phyloP scores from a whole-genome alignment of 92 coral and sea anemone species.

The Phymanthus crucifer region DNA sequence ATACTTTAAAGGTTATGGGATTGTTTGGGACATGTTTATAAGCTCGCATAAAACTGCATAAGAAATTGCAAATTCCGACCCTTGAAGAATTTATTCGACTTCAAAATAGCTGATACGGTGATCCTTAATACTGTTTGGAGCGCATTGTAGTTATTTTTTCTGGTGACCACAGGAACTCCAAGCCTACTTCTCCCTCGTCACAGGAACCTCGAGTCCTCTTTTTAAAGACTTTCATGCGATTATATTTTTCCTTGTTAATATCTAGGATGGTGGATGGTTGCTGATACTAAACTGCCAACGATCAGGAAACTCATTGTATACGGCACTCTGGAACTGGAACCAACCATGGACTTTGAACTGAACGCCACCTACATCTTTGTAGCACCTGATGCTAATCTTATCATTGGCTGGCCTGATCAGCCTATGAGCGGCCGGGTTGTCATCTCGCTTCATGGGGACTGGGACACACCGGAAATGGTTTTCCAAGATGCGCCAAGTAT shows the following conservation, averaged over 20 bases:
- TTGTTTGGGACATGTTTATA: too few relatives aligned
- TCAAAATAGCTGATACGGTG: too few relatives aligned
- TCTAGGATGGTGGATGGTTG: constrained; percentile 90
- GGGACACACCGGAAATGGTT: constrained; percentile 83
- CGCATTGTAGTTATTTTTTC: too few relatives aligned
- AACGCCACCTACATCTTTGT: constrained; percentile 79
- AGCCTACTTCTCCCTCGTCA: not conserved
- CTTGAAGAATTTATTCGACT: too few relatives aligned
- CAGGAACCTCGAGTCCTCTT: not conserved
- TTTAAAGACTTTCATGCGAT: not conserved
- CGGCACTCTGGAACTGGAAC: constrained; percentile 83
- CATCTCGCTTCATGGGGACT: constrained; percentile 72
- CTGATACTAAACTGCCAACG: constrained; percentile 67
- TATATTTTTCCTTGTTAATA: not conserved
- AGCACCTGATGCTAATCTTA: constrained; percentile 70
- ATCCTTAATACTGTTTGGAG: too few relatives aligned
- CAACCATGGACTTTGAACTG: constrained; percentile 70
- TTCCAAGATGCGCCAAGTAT: constrained; percentile 77
- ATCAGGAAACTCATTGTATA: constrained; percentile 70
- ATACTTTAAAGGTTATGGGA: too few relatives aligned
- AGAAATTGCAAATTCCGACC: too few relatives aligned
- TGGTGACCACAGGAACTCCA: not conserved
- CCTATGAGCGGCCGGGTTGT: constrained; percentile 79
- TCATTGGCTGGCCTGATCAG: constrained; percentile 79
- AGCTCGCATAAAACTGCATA: too few relatives aligned